A percentile compares a stretch with the other conserved stretches of the same genome.
Conservation (phyloP, 1,140 invertebrate species). For the Orchestia grillus region DNA sequence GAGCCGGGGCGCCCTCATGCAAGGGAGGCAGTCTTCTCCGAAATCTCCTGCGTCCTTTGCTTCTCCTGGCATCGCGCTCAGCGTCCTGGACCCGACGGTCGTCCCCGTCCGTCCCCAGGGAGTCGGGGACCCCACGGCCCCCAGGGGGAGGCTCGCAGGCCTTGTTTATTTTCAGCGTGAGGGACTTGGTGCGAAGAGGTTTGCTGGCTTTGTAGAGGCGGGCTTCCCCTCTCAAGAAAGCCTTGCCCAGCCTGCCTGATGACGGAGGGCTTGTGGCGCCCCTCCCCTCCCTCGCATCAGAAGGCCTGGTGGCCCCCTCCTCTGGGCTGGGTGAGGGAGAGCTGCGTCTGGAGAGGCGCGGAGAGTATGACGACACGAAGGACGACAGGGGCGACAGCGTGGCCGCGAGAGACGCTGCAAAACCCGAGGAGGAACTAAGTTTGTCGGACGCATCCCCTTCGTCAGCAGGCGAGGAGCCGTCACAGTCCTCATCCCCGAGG, state of each 20-base stretch:
- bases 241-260: not conserved
- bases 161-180: constrained; percentile 33
- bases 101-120: not conserved
- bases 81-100: too few relatives aligned
- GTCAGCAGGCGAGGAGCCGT: too few relatives aligned
- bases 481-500: constrained; percentile 15
- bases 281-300: not conserved
- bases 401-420: constrained; percentile 63
- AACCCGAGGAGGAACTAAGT: constrained; percentile 11
- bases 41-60: not conserved
- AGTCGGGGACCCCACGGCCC: not conserved
- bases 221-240: not conserved
- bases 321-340: constrained; percentile 55
- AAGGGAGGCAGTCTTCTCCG: constrained; percentile 6
- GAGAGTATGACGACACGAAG: constrained; percentile 63
- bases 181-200: constrained; percentile 16
- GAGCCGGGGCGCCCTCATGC: not conserved
- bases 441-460: not conserved
- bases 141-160: not conserved
- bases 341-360: constrained; percentile 58
- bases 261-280: not conserved
- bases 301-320: not conserved
- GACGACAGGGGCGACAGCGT: constrained; percentile 64
- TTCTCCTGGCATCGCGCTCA: not conserved
- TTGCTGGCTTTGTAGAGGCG: not conserved